A percentile compares a stretch with the other conserved stretches of the same genome.
Evolutionary conservation across 2,888 invertebrate species (phyloP).

Genomic region (Drosophila emarginata): DNA sequence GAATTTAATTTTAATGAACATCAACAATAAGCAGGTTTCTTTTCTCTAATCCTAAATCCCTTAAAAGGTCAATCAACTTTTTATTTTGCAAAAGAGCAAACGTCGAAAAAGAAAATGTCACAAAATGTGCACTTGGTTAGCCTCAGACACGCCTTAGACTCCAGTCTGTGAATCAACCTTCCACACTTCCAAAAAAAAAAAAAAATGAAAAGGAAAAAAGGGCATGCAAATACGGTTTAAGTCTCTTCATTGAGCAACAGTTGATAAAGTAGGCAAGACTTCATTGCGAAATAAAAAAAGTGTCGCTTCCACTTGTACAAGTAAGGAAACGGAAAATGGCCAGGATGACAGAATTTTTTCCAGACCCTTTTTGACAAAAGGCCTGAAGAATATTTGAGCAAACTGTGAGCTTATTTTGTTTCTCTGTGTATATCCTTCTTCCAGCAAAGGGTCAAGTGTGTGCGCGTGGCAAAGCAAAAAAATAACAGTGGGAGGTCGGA

Average conservation of each 20-base stretch:
- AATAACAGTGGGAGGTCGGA: conserved; percentile 13
- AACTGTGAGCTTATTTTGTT: conserved; percentile 27
- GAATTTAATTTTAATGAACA: conserved; percentile 33
- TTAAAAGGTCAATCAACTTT: conserved; percentile 67
- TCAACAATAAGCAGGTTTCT: neutral
- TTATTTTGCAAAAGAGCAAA: conserved; percentile 16
- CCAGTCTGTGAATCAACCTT: conserved; percentile 46
- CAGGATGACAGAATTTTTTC: conserved; percentile 40
- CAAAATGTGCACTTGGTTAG: conserved; percentile 14
- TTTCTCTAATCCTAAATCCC: neutral
- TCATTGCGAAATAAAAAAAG: conserved; percentile 34
- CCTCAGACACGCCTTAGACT: conserved; percentile 57
- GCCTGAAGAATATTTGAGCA: conserved; percentile 63
- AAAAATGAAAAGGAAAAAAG: conserved; percentile 32
- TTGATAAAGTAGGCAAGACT: conserved; percentile 37
- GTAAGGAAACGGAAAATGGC: conserved; percentile 23
- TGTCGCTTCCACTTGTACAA: conserved; percentile 26
- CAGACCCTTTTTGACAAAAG: conserved; percentile 36
- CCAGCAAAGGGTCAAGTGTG: conserved; percentile 71
- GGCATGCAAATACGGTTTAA: conserved; percentile 65
- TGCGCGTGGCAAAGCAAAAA: conserved; percentile 55
- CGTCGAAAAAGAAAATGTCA: conserved; percentile 26
- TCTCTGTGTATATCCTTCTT: conserved; percentile 11
- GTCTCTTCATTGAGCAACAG: conserved; percentile 62
- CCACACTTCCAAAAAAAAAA: neutral